Conservation (phyloP, 2,888 invertebrate genomes). For the Epirrhoe tristata region DNA sequence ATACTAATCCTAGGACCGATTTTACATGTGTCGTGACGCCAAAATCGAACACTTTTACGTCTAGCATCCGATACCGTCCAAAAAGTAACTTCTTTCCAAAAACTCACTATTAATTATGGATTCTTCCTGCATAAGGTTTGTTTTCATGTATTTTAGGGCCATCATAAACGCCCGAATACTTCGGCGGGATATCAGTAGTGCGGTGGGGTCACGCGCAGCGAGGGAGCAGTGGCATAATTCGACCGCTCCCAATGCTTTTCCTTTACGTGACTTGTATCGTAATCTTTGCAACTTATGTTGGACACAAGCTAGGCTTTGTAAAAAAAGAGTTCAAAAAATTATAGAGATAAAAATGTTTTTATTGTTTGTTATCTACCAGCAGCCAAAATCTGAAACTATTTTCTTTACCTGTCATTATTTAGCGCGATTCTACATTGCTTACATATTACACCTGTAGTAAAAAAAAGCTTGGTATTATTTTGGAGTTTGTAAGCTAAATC, state of each 20-base stretch:
- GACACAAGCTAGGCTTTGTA: constrained; percentile 25
- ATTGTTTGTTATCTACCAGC: too few species aligned
- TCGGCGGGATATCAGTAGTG: constrained; percentile 47
- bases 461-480: background rate
- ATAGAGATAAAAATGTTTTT: background rate
- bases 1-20: too few species aligned
- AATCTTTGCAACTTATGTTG: constrained; percentile 54
- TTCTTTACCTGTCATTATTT: too few species aligned
- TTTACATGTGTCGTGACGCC: too few species aligned
- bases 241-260: constrained; percentile 52
- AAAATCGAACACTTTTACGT: too few species aligned
- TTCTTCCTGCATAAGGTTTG: too few species aligned
- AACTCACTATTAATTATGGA: too few species aligned
- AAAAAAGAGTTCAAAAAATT: background rate
- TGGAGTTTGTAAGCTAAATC: background rate
- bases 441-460: background rate
- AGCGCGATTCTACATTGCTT: too few species aligned
- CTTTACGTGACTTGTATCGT: constrained; percentile 63
- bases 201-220: constrained; percentile 53
- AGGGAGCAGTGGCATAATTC: constrained; percentile 54
- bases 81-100: too few species aligned
- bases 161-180: background rate
- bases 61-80: too few species aligned
- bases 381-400: too few species aligned
- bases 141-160: background rate